A percentile compares a stretch with the other conserved stretches of the same genome.
Conservation (phyloP, 1,140 invertebrate genomes). For the Tribolium madens region DNA sequence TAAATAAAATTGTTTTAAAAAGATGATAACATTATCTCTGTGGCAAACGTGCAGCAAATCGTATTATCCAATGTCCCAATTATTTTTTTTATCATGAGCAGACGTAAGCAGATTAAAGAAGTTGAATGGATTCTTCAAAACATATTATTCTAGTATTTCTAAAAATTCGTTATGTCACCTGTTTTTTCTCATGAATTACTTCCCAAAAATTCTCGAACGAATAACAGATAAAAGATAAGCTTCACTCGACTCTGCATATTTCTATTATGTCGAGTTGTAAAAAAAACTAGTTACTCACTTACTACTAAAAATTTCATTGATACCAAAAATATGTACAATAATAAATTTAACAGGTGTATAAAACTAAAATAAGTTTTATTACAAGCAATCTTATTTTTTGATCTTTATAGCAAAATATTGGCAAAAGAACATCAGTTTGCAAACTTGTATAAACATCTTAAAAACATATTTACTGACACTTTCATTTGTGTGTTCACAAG, state of each 20-base stretch:
- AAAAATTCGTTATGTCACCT: neutral
- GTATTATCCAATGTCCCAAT: too few species aligned
- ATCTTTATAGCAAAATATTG: conserved; percentile 22
- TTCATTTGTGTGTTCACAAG: neutral
- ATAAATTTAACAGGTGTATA: neutral
- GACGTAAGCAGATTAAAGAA: too few species aligned
- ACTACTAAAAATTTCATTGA: neutral
- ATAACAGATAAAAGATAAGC: neutral
- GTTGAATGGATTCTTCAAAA: too few species aligned
- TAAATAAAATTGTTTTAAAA: too few species aligned
- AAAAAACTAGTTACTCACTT: neutral
- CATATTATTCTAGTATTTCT: too few species aligned
- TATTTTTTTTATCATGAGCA: too few species aligned
- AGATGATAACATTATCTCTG: too few species aligned
- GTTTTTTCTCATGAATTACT: too few species aligned
- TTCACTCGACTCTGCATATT: neutral
- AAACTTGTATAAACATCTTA: conserved; percentile 14
- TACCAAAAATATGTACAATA: neutral
- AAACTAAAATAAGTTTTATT: conserved; percentile 3
- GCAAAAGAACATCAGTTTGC: neutral
- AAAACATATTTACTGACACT: conserved; percentile 6
- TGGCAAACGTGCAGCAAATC: too few species aligned
- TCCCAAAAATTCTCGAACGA: neutral
- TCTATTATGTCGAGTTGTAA: neutral
- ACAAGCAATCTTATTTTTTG: neutral